A percentile compares a stretch with the other conserved stretches of the same genome.
Evolutionary conservation across 2,797 vertebrate genomes (phyloP).

Genomic region (Squalus acanthias): DNA sequence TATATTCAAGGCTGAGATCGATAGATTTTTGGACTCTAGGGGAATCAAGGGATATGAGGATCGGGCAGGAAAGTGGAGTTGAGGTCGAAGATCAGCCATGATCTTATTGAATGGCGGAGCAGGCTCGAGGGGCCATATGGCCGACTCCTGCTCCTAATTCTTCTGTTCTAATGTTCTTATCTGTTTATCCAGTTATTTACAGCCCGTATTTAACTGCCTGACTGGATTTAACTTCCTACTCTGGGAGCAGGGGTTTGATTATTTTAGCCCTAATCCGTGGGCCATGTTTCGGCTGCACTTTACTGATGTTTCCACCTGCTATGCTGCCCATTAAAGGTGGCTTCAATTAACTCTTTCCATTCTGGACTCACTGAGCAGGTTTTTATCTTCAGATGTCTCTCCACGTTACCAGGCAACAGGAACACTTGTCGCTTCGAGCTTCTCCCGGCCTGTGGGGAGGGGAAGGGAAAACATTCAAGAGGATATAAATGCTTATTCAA

Average conservation of each 20-base stretch:
- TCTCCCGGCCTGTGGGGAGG: constrained; percentile 73
- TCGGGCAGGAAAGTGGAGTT: too few species aligned
- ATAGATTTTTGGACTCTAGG: too few species aligned
- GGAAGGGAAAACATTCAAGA: background rate
- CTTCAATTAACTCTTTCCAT: background rate
- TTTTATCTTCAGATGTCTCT: constrained; percentile 92
- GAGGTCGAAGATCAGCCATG: too few species aligned
- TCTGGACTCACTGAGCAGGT: constrained; percentile 78
- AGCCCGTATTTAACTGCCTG: background rate
- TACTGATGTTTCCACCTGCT: background rate
- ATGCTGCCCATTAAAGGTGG: background rate
- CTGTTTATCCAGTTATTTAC: background rate
- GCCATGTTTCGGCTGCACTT: background rate
- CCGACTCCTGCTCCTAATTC: too few species aligned
- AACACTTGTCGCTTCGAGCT: constrained; percentile 95
- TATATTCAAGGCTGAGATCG: too few species aligned
- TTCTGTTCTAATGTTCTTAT: background rate
- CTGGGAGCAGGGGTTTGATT: background rate
- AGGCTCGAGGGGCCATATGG: too few species aligned
- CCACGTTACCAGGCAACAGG: constrained; percentile 83
- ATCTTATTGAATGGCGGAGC: too few species aligned
- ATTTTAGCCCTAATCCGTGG: background rate
- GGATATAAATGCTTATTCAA: background rate
- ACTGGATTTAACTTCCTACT: background rate
- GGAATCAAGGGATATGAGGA: too few species aligned